phyloP scores from a whole-genome alignment of 2,888 invertebrate species.

The Mesorhabditis spiculigera region DNA sequence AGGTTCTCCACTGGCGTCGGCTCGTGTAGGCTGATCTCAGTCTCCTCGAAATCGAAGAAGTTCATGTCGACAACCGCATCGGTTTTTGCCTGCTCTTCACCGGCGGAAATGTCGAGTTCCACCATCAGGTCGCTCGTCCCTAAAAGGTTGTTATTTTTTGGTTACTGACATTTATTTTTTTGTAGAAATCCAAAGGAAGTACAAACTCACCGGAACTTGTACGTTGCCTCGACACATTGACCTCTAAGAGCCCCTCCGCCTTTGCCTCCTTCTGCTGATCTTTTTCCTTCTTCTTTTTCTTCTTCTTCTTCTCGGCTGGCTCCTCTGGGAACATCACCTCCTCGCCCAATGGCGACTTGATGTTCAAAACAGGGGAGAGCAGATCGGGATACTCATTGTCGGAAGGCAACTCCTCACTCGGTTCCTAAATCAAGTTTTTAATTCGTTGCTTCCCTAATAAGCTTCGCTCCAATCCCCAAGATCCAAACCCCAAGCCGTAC shows the following conservation, averaged over 20 bases:
- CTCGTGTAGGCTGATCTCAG: slow-evolving; percentile 21
- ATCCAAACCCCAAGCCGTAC: slow-evolving; percentile 13
- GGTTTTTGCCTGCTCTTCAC: slow-evolving; percentile 38
- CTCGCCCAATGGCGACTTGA: not conserved
- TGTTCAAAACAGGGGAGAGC: not conserved
- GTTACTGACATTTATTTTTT: slow-evolving; percentile 6
- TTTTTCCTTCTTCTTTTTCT: slow-evolving; percentile 29
- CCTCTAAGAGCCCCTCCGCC: slow-evolving; percentile 13
- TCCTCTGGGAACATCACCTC: not conserved
- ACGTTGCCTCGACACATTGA: slow-evolving; percentile 11
- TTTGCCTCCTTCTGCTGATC: slow-evolving; percentile 21
- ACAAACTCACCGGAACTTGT: slow-evolving; percentile 7
- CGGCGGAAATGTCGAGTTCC: slow-evolving; percentile 41
- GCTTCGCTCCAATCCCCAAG: not conserved
- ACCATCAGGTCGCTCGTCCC: slow-evolving; percentile 34
- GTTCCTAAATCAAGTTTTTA: not conserved
- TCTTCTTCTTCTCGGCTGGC: slow-evolving; percentile 20
- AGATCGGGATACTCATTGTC: not conserved
- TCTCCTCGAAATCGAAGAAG: slow-evolving; percentile 40
- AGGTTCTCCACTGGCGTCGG: slow-evolving; percentile 12
- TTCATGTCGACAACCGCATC: slow-evolving; percentile 39
- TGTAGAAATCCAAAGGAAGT: slow-evolving; percentile 8
- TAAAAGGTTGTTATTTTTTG: slow-evolving; percentile 8
- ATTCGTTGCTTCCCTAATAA: not conserved
- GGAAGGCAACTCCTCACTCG: not conserved